A percentile compares a stretch with the other conserved stretches of the same genome.
Evolutionary conservation across 2,113 vertebrate species (phyloP).

Genomic region (Felis chaus): DNA sequence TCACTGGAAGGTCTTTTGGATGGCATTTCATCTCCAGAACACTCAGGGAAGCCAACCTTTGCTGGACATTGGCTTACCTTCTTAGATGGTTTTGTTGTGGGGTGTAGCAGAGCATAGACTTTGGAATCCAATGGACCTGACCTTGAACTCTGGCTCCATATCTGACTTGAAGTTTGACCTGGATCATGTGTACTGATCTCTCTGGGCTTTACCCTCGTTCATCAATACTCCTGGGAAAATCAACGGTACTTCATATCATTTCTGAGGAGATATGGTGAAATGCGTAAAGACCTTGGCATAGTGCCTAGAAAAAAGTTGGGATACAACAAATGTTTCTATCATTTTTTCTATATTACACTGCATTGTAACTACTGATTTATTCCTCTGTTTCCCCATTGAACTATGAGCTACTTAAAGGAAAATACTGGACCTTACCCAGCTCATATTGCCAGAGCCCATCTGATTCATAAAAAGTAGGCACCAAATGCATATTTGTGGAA

Average conservation of each 20-base stretch:
- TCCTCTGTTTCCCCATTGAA: neutral
- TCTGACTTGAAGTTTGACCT: neutral
- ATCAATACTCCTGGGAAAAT: neutral
- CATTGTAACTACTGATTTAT: neutral
- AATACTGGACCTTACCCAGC: neutral
- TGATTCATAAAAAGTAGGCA: neutral
- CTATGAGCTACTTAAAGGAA: neutral
- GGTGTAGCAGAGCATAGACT: neutral
- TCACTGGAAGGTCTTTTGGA: neutral
- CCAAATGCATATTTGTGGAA: neutral
- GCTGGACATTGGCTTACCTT: neutral
- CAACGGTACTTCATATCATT: neutral
- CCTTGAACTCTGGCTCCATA: neutral
- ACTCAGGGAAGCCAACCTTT: neutral
- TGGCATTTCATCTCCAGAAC: neutral
- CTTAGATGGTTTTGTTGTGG: neutral
- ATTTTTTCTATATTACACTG: neutral
- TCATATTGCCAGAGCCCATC: neutral
- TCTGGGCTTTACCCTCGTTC: neutral
- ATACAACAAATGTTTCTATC: neutral
- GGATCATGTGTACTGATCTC: neutral
- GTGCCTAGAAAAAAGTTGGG: neutral
- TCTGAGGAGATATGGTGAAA: neutral
- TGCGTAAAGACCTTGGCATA: neutral
- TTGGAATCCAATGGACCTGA: neutral